Percentiles rank a stretch among this genome's conserved stretches.
These are phyloP conservation scores for Drosophila arizonae DNA, from an alignment of 1,140 invertebrate genomes.

Conservation along the genomic window DNA sequence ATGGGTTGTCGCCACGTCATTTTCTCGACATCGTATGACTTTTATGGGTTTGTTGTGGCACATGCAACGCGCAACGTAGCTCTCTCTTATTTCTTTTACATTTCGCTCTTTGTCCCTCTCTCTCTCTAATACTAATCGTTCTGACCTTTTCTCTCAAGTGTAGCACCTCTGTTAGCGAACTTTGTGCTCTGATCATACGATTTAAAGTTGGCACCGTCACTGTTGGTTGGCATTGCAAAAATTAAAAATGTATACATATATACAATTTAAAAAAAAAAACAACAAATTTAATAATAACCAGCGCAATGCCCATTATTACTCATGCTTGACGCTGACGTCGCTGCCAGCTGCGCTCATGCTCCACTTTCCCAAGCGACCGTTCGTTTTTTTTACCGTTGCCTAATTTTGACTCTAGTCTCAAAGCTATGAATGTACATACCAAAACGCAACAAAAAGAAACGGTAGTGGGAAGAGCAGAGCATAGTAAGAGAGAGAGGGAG, in stretches of 20 bases:
- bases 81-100: not conserved
- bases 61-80: conserved; percentile 28
- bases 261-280: not conserved
- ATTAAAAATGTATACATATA: not conserved
- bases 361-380: conserved; percentile 50
- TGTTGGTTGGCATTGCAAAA: conserved; percentile 30
- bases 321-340: conserved; percentile 45
- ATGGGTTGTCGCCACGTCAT: conserved; percentile 38
- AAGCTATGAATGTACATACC: conserved; percentile 30
- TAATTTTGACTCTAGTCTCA: conserved; percentile 26
- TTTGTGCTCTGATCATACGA: conserved; percentile 59
- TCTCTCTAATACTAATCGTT: not conserved
- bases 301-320: conserved; percentile 44
- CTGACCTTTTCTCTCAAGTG: conserved; percentile 24
- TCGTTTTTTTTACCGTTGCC: conserved; percentile 36
- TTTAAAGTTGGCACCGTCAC: conserved; percentile 57
- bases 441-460: not conserved
- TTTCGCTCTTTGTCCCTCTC: not conserved
- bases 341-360: conserved; percentile 41
- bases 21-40: conserved; percentile 41
- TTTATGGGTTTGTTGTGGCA: conserved; percentile 30
- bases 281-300: conserved; percentile 45
- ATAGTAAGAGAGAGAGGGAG: not conserved
- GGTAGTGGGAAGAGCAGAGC: not conserved
- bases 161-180: conserved; percentile 35